Evolutionary conservation across 2,888 invertebrate species (phyloP), one percentile per base, ranked within the genome.

Genomic region (Papilio demoleus): DNA sequence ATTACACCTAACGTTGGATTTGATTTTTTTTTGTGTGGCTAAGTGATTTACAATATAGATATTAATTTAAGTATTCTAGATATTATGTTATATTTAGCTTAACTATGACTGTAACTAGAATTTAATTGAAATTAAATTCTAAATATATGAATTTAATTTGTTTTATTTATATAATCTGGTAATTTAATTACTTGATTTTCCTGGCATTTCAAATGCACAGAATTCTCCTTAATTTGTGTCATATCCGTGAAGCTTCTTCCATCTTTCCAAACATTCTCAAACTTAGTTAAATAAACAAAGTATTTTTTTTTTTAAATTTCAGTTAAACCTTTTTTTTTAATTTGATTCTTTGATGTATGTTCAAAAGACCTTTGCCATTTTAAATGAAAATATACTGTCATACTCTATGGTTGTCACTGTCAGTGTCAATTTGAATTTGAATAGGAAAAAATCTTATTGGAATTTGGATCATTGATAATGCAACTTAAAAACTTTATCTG

Each of bases 381-480:
- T 14, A 47, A 24, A 19, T 8, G n/a, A n/a, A n/a, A n/a, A n/a
- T n/a, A n/a, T n/a, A n/a, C n/a, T n/a, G n/a, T n/a, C n/a, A n/a
- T n/a, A n/a, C n/a, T n/a, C n/a, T n/a, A n/a, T n/a, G 24, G 24
- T 50, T 50, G 24, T 50, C 47, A 24, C 4, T 50, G 22, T 22
- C 47, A 47, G 22, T 47, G 11, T 2, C 31, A 50, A 50, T 50
- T 22, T 50, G 22, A 50, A 50, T 12, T 50, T 5, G 12, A 24
- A 24, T 6, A 12, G 14, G 11, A 8, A 40, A 50, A 50, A 50
- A 24, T 24, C 24, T 50, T 4, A 14, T 24, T 24, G 22, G 4
- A 50, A 24, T 24, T 50, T 24, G 47, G 24, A 53, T n/a, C n/a
- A n/a, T 53, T 27, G 53, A 27, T 27, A 53, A 24, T n/a, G n/a